phyloP scores from a whole-genome alignment of 1,140 invertebrate species.

The Macrosteles quadrilineatus region DNA sequence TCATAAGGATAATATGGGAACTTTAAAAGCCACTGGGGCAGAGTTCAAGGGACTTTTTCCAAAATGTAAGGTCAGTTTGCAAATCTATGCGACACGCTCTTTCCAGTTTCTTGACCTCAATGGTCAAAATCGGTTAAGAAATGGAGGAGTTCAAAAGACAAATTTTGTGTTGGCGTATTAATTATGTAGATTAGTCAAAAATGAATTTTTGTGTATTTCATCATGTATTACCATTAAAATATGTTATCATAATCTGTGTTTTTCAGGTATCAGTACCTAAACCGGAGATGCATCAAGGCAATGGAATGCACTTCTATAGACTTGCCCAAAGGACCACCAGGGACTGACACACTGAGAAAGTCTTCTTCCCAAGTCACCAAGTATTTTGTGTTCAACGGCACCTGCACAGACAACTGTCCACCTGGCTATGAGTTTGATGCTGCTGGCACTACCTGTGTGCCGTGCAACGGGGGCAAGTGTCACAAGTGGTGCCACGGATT shows the following conservation, averaged over 20 bases:
- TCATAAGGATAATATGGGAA: too few species aligned
- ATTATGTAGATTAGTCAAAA: too few species aligned
- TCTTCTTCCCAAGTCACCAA: neutral
- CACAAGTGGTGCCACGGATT: conserved; percentile 65
- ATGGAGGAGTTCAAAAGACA: too few species aligned
- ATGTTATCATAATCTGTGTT: neutral
- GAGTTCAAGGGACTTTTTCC: too few species aligned
- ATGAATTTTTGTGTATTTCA: too few species aligned
- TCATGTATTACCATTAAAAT: too few species aligned
- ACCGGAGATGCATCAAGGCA: conserved; percentile 71
- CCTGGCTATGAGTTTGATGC: conserved; percentile 55
- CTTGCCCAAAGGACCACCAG: conserved; percentile 41
- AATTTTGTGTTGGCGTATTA: too few species aligned
- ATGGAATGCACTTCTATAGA: conserved; percentile 65
- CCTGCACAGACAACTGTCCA: conserved; percentile 77
- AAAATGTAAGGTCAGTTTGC: too few species aligned
- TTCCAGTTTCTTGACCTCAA: too few species aligned
- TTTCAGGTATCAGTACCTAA: conserved; percentile 58
- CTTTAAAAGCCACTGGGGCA: too few species aligned
- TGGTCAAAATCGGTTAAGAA: too few species aligned
- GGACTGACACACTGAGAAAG: neutral
- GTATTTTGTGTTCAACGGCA: conserved; percentile 55
- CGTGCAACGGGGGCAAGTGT: conserved; percentile 51
- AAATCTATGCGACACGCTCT: too few species aligned
- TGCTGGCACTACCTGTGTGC: neutral